Base-by-base conservation (phyloP, 2,797 vertebrate species). In the Enteromius viviparus region DNA sequence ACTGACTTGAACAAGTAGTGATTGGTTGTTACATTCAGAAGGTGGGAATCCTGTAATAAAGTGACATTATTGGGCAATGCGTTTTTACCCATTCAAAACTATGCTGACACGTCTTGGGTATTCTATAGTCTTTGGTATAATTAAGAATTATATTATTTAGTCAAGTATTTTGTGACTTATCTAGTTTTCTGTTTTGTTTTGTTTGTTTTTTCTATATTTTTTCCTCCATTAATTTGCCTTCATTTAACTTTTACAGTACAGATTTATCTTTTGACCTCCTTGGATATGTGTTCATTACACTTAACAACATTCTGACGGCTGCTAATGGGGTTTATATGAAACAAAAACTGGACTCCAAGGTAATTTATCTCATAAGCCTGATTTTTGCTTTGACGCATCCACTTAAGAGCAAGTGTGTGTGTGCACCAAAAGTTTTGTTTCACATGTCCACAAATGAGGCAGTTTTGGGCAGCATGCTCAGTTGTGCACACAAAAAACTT, bases 261-360 rank as follows among this genome's bases (percentile, higher is more conserved):
- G 98, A 99, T 89, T 89, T 99, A 89, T 93, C 97, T 0, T 99
- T 99, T 75, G 98, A 99, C 88, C 92, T 98, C 9, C 95, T 96
- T 87, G 98, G 98, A 71, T 99, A 99, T 75, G 68, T 95, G 42
- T 98, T 97, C 86, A 96, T 99, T 88, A 95, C 97, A 85, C 87
- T 98, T 64, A 99, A 99, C 37, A 97, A 99, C 62, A 90, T 96
- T 66, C 93, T 99, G 91, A 98, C 98, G 5, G 98, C 98, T 32
- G 97, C 97, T 87, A 97, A 94, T 21, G 98, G 98, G 4, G 98
- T 93, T 4, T 99, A 96, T 0, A 92, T 97, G 74, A 99, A 99
- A 86, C 96, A 98, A 92, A 99, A 99, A 90, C 94, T 99, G 45
- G 97, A 99, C 83, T 97, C 98, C 1, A 96, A 97, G 95, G 98